Conservation (phyloP, 2,888 invertebrate species). For the Platycnemis pennipes region DNA sequence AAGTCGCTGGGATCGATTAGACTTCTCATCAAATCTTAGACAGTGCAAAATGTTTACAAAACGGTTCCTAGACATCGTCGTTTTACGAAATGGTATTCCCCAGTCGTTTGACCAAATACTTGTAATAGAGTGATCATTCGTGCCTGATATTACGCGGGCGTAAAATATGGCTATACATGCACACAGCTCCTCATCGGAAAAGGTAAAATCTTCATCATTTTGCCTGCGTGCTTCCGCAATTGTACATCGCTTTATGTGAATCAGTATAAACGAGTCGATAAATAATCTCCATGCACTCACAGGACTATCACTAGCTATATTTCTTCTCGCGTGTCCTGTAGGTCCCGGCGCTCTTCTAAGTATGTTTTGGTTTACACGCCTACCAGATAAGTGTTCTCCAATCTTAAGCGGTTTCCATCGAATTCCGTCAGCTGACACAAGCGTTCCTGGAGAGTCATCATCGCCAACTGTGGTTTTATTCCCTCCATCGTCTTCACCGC, state of each 20-base stretch:
- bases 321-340: slow-evolving; percentile 8
- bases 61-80: neutral
- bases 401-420: neutral
- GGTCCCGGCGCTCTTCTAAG: neutral
- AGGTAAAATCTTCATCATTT: neutral
- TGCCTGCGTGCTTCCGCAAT: neutral
- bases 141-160: neutral
- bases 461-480: neutral
- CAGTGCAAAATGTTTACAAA: neutral
- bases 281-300: neutral
- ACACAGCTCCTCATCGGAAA: neutral
- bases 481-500: neutral
- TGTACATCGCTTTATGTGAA: neutral
- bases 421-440: neutral
- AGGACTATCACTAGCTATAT: neutral
- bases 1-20: neutral
- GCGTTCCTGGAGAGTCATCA: neutral
- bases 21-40: slow-evolving; percentile 33
- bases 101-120: neutral
- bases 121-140: neutral
- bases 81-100: slow-evolving; percentile 6
- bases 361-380: neutral
- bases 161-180: neutral
- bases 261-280: neutral
- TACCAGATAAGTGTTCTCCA: neutral